Conservation (phyloP, 2,113 vertebrate genomes). For the Caranx melampygus region DNA sequence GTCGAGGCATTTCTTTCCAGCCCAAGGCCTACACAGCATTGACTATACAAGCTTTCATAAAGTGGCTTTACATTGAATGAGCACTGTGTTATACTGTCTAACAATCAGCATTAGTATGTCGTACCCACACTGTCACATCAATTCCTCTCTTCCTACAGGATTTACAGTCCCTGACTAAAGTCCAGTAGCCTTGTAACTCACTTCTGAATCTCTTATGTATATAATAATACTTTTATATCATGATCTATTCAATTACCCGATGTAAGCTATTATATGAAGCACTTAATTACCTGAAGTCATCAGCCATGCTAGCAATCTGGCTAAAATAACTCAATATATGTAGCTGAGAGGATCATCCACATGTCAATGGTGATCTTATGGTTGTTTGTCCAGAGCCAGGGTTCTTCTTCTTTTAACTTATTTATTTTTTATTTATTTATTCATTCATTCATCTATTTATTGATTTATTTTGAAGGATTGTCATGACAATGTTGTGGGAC, state of each 20-base stretch:
- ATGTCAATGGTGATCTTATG: too few relatives aligned
- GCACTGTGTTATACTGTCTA: background rate
- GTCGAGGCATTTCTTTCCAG: conserved; percentile 7
- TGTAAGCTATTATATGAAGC: conserved; percentile 1
- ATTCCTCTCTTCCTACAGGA: background rate
- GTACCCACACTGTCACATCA: background rate
- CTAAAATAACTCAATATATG: too few relatives aligned
- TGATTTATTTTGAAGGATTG: too few relatives aligned
- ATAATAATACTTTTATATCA: background rate
- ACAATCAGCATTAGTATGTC: conserved; percentile 7
- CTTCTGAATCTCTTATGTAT: background rate
- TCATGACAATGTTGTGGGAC: too few relatives aligned
- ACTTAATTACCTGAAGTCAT: too few relatives aligned
- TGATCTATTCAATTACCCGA: background rate
- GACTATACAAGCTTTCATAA: conserved; percentile 1
- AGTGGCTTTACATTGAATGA: background rate
- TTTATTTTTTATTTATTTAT: too few relatives aligned
- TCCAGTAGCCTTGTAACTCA: too few relatives aligned
- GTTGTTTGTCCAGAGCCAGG: too few relatives aligned
- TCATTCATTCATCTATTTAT: too few relatives aligned
- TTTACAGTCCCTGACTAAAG: background rate
- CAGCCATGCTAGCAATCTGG: too few relatives aligned
- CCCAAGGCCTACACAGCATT: background rate
- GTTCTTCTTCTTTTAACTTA: too few relatives aligned
- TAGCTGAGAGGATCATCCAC: too few relatives aligned